A percentile compares a stretch with the other conserved stretches of the same genome.
Conservation (phyloP, 2,113 vertebrate species). For the Protobothrops flavoviridis region DNA sequence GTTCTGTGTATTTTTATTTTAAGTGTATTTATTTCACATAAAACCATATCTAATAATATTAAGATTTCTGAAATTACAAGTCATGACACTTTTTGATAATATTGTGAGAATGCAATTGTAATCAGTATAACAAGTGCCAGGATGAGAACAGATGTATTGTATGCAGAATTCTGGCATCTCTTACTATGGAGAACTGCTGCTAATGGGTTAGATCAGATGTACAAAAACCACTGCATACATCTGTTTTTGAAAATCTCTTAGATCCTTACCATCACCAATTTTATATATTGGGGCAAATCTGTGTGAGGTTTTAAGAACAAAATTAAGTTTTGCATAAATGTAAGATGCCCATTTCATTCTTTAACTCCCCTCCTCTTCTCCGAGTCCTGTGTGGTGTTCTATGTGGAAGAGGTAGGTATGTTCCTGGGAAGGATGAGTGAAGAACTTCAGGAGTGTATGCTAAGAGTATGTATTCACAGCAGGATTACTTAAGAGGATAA, state of each 20-base stretch:
- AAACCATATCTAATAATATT: not conserved
- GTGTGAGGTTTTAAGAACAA: not conserved
- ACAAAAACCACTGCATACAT: not conserved
- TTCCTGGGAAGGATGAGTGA: not conserved
- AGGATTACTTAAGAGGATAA: not conserved
- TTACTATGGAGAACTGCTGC: not conserved
- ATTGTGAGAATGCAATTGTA: not conserved
- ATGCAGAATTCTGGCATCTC: not conserved
- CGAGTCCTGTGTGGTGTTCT: not conserved
- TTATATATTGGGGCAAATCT: not conserved
- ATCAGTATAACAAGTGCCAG: not conserved
- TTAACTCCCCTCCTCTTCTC: not conserved
- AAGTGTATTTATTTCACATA: not conserved
- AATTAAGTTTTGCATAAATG: not conserved
- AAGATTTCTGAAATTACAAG: not conserved
- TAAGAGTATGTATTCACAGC: not conserved
- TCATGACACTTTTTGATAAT: not conserved
- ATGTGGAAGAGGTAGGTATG: not conserved
- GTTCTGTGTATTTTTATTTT: not conserved
- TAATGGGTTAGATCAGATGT: not conserved
- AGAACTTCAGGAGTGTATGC: not conserved
- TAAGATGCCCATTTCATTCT: not conserved
- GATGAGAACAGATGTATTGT: not conserved
- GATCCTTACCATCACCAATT: not conserved
- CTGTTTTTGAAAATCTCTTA: not conserved